A percentile compares a stretch with the other conserved stretches of the same genome.
These are phyloP conservation scores for Thereva nobilitata DNA, from an alignment of 2,888 invertebrate species.

Conservation along the genomic window DNA sequence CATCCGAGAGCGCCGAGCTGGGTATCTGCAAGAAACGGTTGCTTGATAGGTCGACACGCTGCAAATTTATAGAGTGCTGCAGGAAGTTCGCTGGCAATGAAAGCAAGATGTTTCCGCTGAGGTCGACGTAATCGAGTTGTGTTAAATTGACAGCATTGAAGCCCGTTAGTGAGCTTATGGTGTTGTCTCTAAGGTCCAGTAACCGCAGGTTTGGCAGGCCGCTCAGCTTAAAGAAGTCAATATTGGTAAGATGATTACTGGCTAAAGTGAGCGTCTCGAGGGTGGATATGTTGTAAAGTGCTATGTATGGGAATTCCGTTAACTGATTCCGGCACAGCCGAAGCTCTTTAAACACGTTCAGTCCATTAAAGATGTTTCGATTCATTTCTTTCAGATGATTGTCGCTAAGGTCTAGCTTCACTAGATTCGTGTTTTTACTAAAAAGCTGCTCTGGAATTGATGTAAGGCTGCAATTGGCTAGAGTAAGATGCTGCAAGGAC, in stretches of 20 bases:
- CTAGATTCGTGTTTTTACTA: slow-evolving; percentile 75
- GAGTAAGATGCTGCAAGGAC: slow-evolving; percentile 68
- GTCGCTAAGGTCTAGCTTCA: slow-evolving; percentile 72
- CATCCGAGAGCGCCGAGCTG: slow-evolving; percentile 71
- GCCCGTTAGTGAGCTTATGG: slow-evolving; percentile 73
- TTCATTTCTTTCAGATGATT: slow-evolving; percentile 72
- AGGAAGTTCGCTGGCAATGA: slow-evolving; percentile 82
- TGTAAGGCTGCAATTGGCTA: slow-evolving; percentile 70
- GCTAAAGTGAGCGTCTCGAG: slow-evolving; percentile 74
- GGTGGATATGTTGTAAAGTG: slow-evolving; percentile 74
- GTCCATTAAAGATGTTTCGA: slow-evolving; percentile 72
- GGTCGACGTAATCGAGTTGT: slow-evolving; percentile 72
- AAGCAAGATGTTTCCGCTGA: slow-evolving; percentile 75
- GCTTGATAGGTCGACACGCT: slow-evolving; percentile 75
- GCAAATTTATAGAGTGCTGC: slow-evolving; percentile 70
- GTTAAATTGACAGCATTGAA: slow-evolving; percentile 77
- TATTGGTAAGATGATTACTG: slow-evolving; percentile 68
- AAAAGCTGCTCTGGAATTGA: slow-evolving; percentile 73
- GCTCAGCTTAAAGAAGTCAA: slow-evolving; percentile 78
- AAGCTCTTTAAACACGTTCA: slow-evolving; percentile 77
- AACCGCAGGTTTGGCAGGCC: slow-evolving; percentile 75
- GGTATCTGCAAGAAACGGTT: slow-evolving; percentile 83
- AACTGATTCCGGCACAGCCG: slow-evolving; percentile 75
- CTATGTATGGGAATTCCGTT: slow-evolving; percentile 76
- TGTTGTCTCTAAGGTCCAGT: slow-evolving; percentile 74